These are phyloP conservation scores for Drosophila novamexicana DNA, from an alignment of 1,140 invertebrate species.

Conservation along the genomic window DNA sequence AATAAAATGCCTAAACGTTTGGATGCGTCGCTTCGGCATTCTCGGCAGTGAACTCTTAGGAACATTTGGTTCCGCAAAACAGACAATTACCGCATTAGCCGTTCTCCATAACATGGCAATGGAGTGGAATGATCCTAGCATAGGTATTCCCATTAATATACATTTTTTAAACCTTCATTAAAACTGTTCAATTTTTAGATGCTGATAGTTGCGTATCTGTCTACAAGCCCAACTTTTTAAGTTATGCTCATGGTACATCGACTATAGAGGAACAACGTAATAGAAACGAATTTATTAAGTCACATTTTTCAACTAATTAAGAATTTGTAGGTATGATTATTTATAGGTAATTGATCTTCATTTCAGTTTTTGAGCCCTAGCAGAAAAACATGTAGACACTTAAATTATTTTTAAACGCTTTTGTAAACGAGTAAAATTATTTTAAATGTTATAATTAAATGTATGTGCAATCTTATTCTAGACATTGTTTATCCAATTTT, in stretches of 20 bases:
- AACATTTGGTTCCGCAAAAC: slow-evolving; percentile 57
- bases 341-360: not conserved
- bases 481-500: not conserved
- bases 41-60: slow-evolving; percentile 52
- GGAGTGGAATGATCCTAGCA: slow-evolving; percentile 68
- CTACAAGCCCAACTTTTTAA: slow-evolving; percentile 45
- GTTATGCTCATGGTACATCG: slow-evolving; percentile 1
- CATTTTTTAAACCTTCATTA: not conserved
- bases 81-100: slow-evolving; percentile 69
- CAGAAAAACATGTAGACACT: not conserved
- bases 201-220: slow-evolving; percentile 31
- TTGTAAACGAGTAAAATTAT: not conserved
- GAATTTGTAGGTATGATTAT: not conserved
- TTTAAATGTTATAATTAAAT: not conserved
- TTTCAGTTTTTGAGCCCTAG: not conserved
- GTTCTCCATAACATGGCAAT: slow-evolving; percentile 79
- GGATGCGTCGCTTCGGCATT: slow-evolving; percentile 61
- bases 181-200: slow-evolving; percentile 34
- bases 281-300: slow-evolving; percentile 66
- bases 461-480: not conserved
- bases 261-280: slow-evolving; percentile 51
- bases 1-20: slow-evolving; percentile 56
- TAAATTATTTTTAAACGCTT: not conserved
- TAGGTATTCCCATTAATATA: slow-evolving; percentile 21
- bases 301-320: slow-evolving; percentile 43